Evolutionary conservation across 2,888 invertebrate genomes (phyloP), one percentile per base, ranked within the genome.

Genomic region (Drosophila mettleri): DNA sequence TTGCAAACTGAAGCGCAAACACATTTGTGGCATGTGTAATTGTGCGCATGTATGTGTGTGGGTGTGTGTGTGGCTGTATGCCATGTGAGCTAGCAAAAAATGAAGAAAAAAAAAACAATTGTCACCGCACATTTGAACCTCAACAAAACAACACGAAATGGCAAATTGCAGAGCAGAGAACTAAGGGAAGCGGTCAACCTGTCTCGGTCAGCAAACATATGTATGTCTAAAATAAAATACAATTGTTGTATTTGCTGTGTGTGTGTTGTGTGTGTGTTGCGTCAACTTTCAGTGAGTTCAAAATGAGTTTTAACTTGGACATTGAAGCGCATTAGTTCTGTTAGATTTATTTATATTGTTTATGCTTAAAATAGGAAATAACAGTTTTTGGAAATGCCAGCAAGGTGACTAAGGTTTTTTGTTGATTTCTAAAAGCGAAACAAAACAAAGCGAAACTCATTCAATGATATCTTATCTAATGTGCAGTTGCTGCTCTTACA

Each of bases 111-210:
- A 45, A 63, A 70, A 81, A 73, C 83, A 88, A 85, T 88, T 88
- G 88, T 86, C 88, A 78, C 86, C 84, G 60, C 88, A 87, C 68
- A 85, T 72, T 69, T 86, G 70, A 58, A 54, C 57, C 76, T 51
- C 86, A 61, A 69, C 69, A 69, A 80, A 86, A 80, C 69, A 74
- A 68, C 71, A 64, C 54, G 36, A 62, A 64, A 66, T 69, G 65
- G 64, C 88, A 84, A 84, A 86, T 85, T 85, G 82, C 80, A 78
- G 67, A 61, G 63, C 69, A 63, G 58, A 55, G 48, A 48, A 60
- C 46, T 60, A 39, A 45, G 36, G 62, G 36, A 31, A 55, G 55
- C 53, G 55, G 59, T 38, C 46, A 54, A 69, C 41, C 74, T 57
- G 67, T 54, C 57, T 68, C 65, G 48, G 69, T 63, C 68, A 49